phyloP scores from a whole-genome alignment of 2,888 invertebrate genomes.

The Poecilus cupreus region DNA sequence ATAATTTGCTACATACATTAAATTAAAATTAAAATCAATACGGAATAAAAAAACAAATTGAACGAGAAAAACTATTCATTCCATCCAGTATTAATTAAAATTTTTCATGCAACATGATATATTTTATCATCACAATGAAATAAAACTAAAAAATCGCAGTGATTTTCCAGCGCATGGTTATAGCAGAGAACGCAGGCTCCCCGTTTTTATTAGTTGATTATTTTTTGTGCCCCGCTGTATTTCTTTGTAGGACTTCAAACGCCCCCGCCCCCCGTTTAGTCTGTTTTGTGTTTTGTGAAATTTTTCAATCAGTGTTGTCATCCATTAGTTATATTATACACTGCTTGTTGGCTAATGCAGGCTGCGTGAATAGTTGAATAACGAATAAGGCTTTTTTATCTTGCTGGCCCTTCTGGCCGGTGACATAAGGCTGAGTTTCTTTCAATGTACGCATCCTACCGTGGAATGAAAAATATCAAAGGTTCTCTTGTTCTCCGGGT shows the following conservation, averaged over 20 bases:
- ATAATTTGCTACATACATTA: neutral
- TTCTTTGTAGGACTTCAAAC: slow-evolving; percentile 56
- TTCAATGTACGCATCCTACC: slow-evolving; percentile 54
- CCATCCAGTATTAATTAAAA: slow-evolving; percentile 11
- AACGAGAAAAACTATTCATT: slow-evolving; percentile 25
- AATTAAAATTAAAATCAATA: slow-evolving; percentile 5
- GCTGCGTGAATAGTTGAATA: slow-evolving; percentile 69
- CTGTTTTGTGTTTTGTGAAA: slow-evolving; percentile 71
- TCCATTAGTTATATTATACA: slow-evolving; percentile 73
- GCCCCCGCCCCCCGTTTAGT: slow-evolving; percentile 57
- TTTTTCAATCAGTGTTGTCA: slow-evolving; percentile 73
- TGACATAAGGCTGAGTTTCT: slow-evolving; percentile 2
- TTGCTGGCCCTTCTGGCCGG: neutral
- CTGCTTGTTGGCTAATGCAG: slow-evolving; percentile 71
- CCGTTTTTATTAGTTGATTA: slow-evolving; percentile 59
- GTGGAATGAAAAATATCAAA: slow-evolving; percentile 57
- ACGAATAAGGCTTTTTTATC: slow-evolving; percentile 69
- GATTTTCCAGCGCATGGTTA: neutral
- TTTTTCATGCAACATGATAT: slow-evolving; percentile 15
- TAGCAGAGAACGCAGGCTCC: neutral
- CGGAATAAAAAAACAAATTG: slow-evolving; percentile 1
- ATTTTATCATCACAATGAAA: slow-evolving; percentile 40
- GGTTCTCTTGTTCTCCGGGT: slow-evolving; percentile 39
- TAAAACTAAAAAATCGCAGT: slow-evolving; percentile 11
- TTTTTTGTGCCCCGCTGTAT: slow-evolving; percentile 53